Conservation (phyloP, 2,113 vertebrate species). For the Prinia subflava region DNA sequence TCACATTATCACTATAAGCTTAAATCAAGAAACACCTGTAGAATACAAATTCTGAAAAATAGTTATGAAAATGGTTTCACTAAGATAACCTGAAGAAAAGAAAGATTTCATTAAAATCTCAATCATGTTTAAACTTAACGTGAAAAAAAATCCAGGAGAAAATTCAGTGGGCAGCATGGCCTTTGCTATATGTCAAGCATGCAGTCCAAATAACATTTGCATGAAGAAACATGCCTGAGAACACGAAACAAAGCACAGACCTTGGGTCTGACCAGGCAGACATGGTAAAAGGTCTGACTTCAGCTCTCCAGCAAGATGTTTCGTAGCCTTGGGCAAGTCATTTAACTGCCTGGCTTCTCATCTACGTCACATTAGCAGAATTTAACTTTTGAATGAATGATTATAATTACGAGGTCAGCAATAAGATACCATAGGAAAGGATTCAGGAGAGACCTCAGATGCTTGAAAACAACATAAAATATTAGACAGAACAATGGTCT, state of each 20-base stretch:
- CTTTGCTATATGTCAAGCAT: not conserved
- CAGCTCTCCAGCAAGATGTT: constrained; percentile 1
- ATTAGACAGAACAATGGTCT: not conserved
- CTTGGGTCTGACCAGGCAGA: not conserved
- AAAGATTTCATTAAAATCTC: not conserved
- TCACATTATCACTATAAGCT: not conserved
- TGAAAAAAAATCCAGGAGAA: not conserved
- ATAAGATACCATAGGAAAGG: not conserved
- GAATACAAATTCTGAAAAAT: not conserved
- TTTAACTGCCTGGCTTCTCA: not conserved
- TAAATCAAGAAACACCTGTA: not conserved
- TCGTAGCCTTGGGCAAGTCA: not conserved
- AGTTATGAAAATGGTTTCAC: not conserved
- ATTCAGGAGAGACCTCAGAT: not conserved
- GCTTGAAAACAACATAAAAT: not conserved
- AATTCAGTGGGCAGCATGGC: not conserved
- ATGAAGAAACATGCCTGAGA: constrained; percentile 32
- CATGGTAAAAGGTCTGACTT: constrained; percentile 6
- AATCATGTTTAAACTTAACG: not conserved
- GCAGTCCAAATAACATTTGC: not conserved
- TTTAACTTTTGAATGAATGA: not conserved
- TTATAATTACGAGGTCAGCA: not conserved
- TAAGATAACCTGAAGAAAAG: not conserved
- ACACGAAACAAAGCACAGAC: constrained; percentile 23
- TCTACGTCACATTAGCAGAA: not conserved